Conservation (phyloP, 2,888 invertebrate species). For the Branchipolynoe longqiensis region DNA sequence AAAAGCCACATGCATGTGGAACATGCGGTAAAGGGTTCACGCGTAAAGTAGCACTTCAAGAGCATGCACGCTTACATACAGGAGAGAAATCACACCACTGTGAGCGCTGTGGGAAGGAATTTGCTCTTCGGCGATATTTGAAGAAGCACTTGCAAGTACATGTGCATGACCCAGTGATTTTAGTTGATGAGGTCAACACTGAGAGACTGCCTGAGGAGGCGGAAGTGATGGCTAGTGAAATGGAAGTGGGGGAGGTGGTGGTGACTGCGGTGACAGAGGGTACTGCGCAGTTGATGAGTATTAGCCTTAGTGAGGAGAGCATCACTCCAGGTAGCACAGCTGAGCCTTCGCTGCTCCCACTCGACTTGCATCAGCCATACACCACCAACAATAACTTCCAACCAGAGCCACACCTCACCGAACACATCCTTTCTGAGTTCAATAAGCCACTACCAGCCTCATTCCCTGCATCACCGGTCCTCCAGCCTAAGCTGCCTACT, state of each 20-base stretch:
- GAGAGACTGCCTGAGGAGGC: neutral
- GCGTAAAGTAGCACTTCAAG: neutral
- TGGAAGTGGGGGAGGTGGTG: neutral
- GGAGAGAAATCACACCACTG: constrained; percentile 5
- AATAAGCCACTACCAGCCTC: neutral
- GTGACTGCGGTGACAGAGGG: neutral
- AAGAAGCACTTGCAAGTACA: constrained; percentile 15
- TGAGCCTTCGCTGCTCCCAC: neutral
- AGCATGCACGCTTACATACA: constrained; percentile 1
- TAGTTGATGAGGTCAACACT: no score
- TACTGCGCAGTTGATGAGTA: no score
- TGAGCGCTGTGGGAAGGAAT: constrained; percentile 23
- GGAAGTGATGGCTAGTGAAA: neutral
- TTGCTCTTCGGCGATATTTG: constrained; percentile 2
- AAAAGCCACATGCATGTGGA: neutral
- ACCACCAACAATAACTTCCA: neutral
- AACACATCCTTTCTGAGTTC: neutral
- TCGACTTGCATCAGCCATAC: neutral
- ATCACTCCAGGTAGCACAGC: neutral
- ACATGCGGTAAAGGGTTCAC: constrained; percentile 1
- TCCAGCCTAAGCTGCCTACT: neutral
- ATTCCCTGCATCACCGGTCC: neutral
- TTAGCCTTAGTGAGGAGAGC: neutral
- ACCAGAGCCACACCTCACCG: neutral
- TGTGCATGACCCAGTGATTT: neutral